These are phyloP conservation scores for Monarcha castaneiventris DNA, from an alignment of 2,113 vertebrate genomes.

Conservation along the genomic window DNA sequence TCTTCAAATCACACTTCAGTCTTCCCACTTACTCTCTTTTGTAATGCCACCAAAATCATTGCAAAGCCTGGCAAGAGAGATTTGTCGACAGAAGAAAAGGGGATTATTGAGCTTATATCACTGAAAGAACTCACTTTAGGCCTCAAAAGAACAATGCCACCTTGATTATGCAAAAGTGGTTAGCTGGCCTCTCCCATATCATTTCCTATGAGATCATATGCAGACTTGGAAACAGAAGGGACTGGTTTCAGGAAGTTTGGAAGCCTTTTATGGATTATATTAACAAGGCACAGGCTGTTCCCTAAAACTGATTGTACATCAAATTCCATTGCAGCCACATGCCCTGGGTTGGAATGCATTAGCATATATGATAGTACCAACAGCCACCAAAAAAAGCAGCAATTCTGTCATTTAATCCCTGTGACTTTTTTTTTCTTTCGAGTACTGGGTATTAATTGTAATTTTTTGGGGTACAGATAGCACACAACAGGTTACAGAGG, in stretches of 20 bases:
- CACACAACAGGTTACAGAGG: not conserved
- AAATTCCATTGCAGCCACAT: constrained; percentile 23
- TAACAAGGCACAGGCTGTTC: constrained; percentile 51
- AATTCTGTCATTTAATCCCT: not conserved
- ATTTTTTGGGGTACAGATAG: not conserved
- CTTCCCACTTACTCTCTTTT: not conserved
- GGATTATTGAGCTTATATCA: not conserved
- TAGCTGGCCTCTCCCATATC: constrained; percentile 28
- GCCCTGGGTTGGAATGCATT: not conserved
- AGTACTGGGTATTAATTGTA: not conserved
- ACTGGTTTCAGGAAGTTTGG: constrained; percentile 30
- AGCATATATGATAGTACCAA: constrained; percentile 4
- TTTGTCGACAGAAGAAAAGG: not conserved
- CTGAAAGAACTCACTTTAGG: not conserved
- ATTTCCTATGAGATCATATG: constrained; percentile 59
- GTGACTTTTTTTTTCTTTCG: not conserved
- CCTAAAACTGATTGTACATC: constrained; percentile 41
- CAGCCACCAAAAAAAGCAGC: not conserved
- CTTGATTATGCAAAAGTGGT: constrained; percentile 15
- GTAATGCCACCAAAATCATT: not conserved
- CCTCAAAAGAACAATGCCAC: constrained; percentile 27
- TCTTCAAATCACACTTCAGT: not conserved
- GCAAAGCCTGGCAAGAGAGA: not conserved
- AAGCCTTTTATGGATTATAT: constrained; percentile 39
- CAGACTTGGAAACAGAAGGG: constrained; percentile 24